Evolutionary conservation across 2,888 invertebrate species (phyloP), one percentile per base, ranked within the genome.

Genomic region (Leptogaster cylindrica): DNA sequence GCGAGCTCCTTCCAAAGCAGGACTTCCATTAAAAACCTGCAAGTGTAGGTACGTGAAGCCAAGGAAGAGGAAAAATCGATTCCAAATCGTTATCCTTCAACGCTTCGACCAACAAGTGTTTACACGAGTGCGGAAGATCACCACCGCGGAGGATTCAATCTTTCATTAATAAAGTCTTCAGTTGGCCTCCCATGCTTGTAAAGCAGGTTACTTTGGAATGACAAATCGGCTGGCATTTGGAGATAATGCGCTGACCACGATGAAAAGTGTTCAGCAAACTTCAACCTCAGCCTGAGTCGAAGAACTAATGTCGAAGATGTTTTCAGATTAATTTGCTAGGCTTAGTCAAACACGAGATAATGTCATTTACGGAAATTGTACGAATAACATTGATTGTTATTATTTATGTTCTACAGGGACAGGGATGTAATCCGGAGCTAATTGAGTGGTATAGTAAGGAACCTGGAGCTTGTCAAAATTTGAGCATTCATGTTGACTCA

Each of bases 191-290:
- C 25, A 52, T 18, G 14, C 10, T 16, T 25, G 41, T 41, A 44
- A 41, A 44, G 44, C 44, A 28, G 44, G 61, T 61, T 41, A 61
- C 41, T 44, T 61, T 44, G 44, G 27, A 33, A 61, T 61, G 61
- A 61, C 61, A 44, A 61, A 61, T 61, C 44, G 44, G n/a, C 20
- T 16, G 16, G 28, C 44, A 61, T 61, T 61, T 44, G 16, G 44
- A 61, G 61, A 61, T 61, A 61, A 61, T 61, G 61, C 44, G 44
- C 61, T 61, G 61, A 18, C 44, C 61, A 20, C 25, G 16, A 27
- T 44, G 44, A 44, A 61, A 61, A 61, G 44, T 27, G 44, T 27
- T 10, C 28, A 41, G 31, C 41, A 41, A 25, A 18, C 36, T 61
- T 10, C 31, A 28, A 3, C 51, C 8, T 28, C 10, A 4, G n/a